phyloP scores from a whole-genome alignment of 2,888 invertebrate genomes.

The Onchidella celtica region DNA sequence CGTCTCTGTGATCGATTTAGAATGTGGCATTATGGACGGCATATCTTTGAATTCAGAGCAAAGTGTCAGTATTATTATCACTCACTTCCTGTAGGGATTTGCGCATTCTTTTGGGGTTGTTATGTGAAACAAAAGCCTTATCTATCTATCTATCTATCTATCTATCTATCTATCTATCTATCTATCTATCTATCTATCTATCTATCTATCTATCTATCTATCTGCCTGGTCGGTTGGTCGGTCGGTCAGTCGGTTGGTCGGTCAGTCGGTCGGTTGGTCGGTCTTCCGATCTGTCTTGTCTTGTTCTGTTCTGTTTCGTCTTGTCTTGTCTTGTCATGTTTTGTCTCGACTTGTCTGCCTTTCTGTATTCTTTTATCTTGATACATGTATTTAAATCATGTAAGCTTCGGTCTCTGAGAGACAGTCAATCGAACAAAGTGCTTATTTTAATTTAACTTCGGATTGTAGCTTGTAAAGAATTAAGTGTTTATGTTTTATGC shows the following conservation, averaged over 20 bases:
- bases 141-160: not conserved
- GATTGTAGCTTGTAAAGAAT: too few species aligned
- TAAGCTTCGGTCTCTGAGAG: not conserved
- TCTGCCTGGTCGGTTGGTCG: not conserved
- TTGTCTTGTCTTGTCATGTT: not conserved
- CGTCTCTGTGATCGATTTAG: too few species aligned
- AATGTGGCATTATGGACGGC: too few species aligned
- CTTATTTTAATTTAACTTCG: too few species aligned
- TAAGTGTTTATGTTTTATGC: too few species aligned
- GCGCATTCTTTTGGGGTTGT: too few species aligned
- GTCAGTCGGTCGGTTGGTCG: not conserved
- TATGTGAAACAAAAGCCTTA: not conserved
- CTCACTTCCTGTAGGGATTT: too few species aligned
- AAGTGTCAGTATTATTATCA: too few species aligned
- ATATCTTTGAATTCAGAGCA: too few species aligned
- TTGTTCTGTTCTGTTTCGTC: not conserved
- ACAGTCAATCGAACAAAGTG: not conserved
- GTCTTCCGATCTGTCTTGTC: not conserved
- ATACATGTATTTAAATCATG: not conserved
- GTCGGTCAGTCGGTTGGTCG: not conserved
- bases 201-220: not conserved
- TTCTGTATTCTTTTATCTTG: not conserved
- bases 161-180: not conserved
- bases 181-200: not conserved
- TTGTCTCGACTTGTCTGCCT: not conserved